Evolutionary conservation across 1,140 invertebrate genomes (phyloP).

Genomic region (Zaprionus kolodkinae): DNA sequence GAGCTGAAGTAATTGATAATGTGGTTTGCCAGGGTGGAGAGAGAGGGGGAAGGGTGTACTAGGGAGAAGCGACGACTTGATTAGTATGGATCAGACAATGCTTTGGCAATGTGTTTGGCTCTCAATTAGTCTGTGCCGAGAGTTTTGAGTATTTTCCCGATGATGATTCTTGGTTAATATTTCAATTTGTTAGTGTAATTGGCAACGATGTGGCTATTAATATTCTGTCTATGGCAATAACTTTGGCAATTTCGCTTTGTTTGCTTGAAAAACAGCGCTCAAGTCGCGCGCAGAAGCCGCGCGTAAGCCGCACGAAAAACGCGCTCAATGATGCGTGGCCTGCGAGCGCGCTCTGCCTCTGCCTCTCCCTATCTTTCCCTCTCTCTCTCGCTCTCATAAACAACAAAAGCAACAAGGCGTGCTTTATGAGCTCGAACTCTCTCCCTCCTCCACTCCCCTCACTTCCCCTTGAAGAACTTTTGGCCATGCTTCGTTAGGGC

Average conservation of each 20-base stretch:
- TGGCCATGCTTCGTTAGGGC: constrained; percentile 62
- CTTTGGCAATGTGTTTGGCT: neutral
- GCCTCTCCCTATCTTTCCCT: too few species aligned
- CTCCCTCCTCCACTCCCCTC: neutral
- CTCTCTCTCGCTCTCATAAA: constrained; percentile 51
- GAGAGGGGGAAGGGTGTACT: too few species aligned
- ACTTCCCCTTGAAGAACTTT: constrained; percentile 46
- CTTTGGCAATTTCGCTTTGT: constrained; percentile 2
- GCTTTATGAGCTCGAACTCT: constrained; percentile 58
- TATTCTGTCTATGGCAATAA: neutral
- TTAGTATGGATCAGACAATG: constrained; percentile 37
- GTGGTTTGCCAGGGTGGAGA: neutral
- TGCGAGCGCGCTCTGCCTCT: too few species aligned
- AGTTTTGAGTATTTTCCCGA: neutral
- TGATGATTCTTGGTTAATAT: neutral
- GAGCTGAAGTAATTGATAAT: constrained; percentile 14
- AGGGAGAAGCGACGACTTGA: constrained; percentile 24
- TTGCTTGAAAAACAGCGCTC: constrained; percentile 10
- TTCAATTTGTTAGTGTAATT: neutral
- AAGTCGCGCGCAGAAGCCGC: constrained; percentile 32
- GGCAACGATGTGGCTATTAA: neutral
- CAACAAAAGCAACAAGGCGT: constrained; percentile 79
- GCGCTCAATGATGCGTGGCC: constrained; percentile 71
- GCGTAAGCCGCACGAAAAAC: constrained; percentile 58
- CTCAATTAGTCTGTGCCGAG: constrained; percentile 3